Evolutionary conservation across 2,888 invertebrate genomes (phyloP), one percentile per base, ranked within the genome.

Genomic region (Lucinisca nassula): DNA sequence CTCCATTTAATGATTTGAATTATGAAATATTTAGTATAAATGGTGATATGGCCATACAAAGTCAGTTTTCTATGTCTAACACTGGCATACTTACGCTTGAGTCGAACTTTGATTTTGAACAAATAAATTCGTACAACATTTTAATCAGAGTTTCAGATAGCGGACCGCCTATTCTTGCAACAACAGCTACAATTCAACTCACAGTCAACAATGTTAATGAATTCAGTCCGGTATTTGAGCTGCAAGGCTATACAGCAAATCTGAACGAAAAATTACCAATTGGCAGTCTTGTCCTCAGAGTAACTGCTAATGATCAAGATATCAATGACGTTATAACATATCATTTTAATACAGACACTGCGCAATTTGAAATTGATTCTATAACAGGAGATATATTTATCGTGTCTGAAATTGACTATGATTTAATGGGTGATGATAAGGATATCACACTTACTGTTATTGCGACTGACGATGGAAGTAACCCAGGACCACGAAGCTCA

Each of bases 151-250:
- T 94, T 0, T 81, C 73, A 0, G 94, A 94, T 88, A 88, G 87
- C 12, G 93, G 93, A 3, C 70, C 90, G 4, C 79, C 92, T 10
- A 81, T 87, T 0, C 40, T 85, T 30, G 82, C 92, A 0, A 85
- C 93, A 14, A 91, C 93, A 0, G 93, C 93, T 12, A 91, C 86
- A 8, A 82, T 95, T 0, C 86, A 90, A 21, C 81, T 94, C 12
- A 82, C 61, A 24, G 85, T 94, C 4, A 87, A 85, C 4, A 93
- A 95, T 83, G 91, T 94, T 6, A 95, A 95, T 85, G 95, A 95
- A 55, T 87, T 91, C 70, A 76, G 85, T 0, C 95, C 95, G 0
- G 82, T 79, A 0, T 94, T 95, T 70, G 77, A 84, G 2, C 81
- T 85, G 12, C 82, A 90, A 12, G 78, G 84, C 14, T 93, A 93